These are phyloP conservation scores for Varanus komodoensis DNA, from an alignment of 2,113 vertebrate species.

Conservation along the genomic window DNA sequence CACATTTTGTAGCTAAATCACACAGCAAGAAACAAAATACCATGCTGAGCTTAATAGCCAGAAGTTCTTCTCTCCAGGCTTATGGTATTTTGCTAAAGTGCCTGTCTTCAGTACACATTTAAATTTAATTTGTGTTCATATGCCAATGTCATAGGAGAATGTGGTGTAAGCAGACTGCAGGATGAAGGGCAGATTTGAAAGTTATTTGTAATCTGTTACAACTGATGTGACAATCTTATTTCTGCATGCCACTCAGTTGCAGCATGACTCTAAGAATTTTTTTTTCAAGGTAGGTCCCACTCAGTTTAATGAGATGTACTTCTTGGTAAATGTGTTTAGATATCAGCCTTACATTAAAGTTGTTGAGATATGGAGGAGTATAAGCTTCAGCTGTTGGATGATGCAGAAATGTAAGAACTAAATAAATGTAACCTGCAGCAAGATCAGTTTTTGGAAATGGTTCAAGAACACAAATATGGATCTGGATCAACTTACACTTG, in stretches of 20 bases:
- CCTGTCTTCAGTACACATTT: conserved; percentile 9
- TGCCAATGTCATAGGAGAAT: neutral
- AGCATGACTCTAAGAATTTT: neutral
- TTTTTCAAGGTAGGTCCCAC: neutral
- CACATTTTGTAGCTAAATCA: neutral
- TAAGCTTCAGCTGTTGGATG: too few species aligned
- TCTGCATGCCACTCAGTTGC: neutral
- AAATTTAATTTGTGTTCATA: neutral
- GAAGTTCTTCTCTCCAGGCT: neutral
- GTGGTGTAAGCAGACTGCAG: neutral
- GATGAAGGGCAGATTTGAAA: neutral
- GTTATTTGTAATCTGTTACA: neutral
- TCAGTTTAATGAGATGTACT: neutral
- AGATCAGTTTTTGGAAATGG: neutral
- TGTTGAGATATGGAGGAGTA: neutral
- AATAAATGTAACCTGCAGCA: neutral
- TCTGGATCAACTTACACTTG: neutral
- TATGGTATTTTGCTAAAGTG: conserved; percentile 25
- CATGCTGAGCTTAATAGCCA: conserved; percentile 12
- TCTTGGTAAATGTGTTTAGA: neutral
- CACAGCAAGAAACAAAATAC: conserved; percentile 33
- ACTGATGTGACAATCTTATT: neutral
- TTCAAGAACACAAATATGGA: neutral
- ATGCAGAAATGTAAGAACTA: too few species aligned
- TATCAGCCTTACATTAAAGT: neutral